Evolutionary conservation across 2,888 invertebrate genomes (phyloP).

Genomic region (Lathronympha strigana): DNA sequence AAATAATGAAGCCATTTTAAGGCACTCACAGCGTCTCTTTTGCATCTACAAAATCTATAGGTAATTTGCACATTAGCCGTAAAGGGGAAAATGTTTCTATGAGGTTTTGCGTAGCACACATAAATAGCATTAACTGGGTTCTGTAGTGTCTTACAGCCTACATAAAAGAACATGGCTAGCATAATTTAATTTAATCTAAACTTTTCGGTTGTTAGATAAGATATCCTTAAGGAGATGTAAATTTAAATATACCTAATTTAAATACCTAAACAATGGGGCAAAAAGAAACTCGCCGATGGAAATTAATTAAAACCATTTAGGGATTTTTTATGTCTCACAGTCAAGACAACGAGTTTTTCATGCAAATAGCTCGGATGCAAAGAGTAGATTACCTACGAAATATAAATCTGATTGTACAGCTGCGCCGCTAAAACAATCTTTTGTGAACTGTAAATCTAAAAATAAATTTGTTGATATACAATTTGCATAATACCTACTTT

Average conservation of each 20-base stretch:
- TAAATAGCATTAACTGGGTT: neutral
- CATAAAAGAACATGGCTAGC: too few relatives aligned
- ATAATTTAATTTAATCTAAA: neutral
- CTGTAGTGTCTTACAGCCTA: neutral
- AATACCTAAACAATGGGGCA: slow-evolving; percentile 44
- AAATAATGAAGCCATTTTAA: neutral
- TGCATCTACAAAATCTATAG: neutral
- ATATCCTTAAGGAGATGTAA: slow-evolving; percentile 33
- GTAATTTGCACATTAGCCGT: neutral
- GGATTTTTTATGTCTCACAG: slow-evolving; percentile 47
- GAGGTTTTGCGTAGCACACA: neutral
- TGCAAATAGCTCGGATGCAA: slow-evolving; percentile 58
- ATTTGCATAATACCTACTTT: slow-evolving; percentile 16
- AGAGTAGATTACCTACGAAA: slow-evolving; percentile 48
- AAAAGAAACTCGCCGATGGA: slow-evolving; percentile 46
- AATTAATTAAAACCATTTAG: slow-evolving; percentile 50
- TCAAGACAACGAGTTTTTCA: slow-evolving; percentile 61
- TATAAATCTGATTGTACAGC: slow-evolving; percentile 43
- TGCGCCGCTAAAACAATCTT: slow-evolving; percentile 28
- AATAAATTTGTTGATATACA: slow-evolving; percentile 5
- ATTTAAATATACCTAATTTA: slow-evolving; percentile 45
- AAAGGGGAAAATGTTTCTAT: neutral
- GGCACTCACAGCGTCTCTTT: neutral
- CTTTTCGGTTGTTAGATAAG: slow-evolving; percentile 1
- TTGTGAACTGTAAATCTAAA: slow-evolving; percentile 24